phyloP scores from a whole-genome alignment of 2,797 vertebrate genomes.

The Spinibarbus caldwelli region DNA sequence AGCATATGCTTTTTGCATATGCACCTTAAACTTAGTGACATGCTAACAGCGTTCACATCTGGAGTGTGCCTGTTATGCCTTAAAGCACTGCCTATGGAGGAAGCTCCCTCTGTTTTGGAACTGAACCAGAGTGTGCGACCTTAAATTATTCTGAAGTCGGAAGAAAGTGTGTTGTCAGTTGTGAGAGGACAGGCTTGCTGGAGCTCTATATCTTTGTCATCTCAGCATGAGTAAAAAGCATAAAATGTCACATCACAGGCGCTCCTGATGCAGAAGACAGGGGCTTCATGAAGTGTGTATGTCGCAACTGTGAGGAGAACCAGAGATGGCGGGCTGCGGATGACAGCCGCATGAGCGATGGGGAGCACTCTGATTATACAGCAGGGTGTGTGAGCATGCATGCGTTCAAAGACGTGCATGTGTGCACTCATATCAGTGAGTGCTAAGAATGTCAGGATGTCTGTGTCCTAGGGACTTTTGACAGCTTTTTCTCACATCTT shows the following conservation, averaged over 20 bases:
- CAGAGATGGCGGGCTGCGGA: neutral
- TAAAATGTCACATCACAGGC: slow-evolving; percentile 41
- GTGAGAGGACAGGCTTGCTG: slow-evolving; percentile 11
- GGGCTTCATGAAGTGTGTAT: slow-evolving; percentile 43
- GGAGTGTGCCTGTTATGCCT: no score
- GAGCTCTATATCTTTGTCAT: slow-evolving; percentile 35
- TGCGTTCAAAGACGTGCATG: slow-evolving; percentile 32
- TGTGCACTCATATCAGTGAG: slow-evolving; percentile 24
- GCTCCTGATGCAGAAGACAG: slow-evolving; percentile 19
- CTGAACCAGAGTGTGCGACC: neutral
- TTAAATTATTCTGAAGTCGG: slow-evolving; percentile 23
- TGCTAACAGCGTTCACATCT: no score
- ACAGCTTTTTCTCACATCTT: slow-evolving; percentile 40
- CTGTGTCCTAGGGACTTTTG: slow-evolving; percentile 37
- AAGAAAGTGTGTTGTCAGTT: slow-evolving; percentile 33
- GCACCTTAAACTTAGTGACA: no score
- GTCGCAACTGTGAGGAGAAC: slow-evolving; percentile 29
- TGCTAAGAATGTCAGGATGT: slow-evolving; percentile 39
- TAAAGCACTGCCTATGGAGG: neutral
- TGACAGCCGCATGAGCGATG: slow-evolving; percentile 51
- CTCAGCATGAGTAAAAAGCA: slow-evolving; percentile 40
- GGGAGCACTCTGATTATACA: slow-evolving; percentile 54
- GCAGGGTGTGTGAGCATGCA: slow-evolving; percentile 32
- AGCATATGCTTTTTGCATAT: no score
- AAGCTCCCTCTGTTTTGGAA: neutral